Percentiles rank a stretch among this genome's conserved stretches.
Conservation (phyloP, 2,113 vertebrate genomes). For the Bambusicola thoracicus region DNA sequence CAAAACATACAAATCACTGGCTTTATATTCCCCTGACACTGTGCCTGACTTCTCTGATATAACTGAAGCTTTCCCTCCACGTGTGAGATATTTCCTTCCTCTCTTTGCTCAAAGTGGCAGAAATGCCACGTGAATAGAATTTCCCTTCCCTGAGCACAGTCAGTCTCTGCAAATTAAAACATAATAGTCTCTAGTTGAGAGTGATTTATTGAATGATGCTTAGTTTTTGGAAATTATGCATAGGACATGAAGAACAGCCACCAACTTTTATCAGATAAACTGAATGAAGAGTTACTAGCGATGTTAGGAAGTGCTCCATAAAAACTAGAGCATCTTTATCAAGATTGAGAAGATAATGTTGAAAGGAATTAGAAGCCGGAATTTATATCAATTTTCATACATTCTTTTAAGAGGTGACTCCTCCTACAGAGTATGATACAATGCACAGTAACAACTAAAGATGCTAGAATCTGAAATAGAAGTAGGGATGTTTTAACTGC, state of each 20-base stretch:
- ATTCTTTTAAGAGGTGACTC: neutral
- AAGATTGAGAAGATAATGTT: neutral
- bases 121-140: neutral
- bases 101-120: neutral
- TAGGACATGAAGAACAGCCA: neutral
- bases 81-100: neutral
- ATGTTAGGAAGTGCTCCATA: neutral
- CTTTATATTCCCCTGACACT: neutral
- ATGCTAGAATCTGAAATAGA: neutral
- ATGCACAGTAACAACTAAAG: neutral
- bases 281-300: neutral
- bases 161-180: neutral
- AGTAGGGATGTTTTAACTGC: neutral
- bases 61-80: neutral
- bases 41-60: neutral
- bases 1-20: neutral
- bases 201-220: constrained; percentile 16
- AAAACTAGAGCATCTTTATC: neutral
- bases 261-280: neutral
- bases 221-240: neutral
- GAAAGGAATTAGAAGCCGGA: neutral
- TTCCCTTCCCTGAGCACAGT: neutral
- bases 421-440: neutral
- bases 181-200: neutral
- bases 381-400: neutral